Conservation (phyloP, 1,140 invertebrate genomes). For the Drosophila fuyamai region DNA sequence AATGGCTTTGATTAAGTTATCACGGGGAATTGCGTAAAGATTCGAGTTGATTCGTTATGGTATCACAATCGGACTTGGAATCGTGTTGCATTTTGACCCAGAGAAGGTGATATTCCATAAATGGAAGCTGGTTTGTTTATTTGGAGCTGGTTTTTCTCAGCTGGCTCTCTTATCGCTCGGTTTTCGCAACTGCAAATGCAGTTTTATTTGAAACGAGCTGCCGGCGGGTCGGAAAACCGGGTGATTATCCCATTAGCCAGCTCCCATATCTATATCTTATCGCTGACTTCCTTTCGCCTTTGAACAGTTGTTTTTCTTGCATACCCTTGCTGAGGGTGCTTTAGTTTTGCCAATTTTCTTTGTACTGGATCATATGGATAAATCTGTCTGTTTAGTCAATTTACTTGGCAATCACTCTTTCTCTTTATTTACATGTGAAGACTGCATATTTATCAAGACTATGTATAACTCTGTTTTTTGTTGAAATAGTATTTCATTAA, state of each 20-base stretch:
- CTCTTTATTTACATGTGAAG: too few species aligned
- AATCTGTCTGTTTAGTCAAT: too few species aligned
- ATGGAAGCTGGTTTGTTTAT: conserved; percentile 25
- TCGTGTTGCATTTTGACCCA: conserved; percentile 15
- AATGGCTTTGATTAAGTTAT: conserved; percentile 71
- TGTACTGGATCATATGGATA: too few species aligned
- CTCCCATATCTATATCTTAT: conserved; percentile 33
- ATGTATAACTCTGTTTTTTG: too few species aligned
- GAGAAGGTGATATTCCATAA: conserved; percentile 20
- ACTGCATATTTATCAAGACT: too few species aligned
- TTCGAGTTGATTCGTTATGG: conserved; percentile 22
- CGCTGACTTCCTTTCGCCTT: conserved; percentile 26
- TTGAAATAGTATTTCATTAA: too few species aligned
- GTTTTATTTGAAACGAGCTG: conserved; percentile 41
- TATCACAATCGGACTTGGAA: not conserved
- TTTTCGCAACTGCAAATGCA: conserved; percentile 28
- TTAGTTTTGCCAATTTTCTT: not conserved
- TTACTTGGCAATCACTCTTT: too few species aligned
- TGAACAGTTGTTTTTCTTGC: not conserved
- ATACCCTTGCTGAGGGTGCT: conserved; percentile 4
- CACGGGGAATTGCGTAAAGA: conserved; percentile 35
- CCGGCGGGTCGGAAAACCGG: conserved; percentile 32
- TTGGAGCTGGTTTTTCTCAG: conserved; percentile 5
- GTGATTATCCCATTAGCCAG: conserved; percentile 28
- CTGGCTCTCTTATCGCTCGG: conserved; percentile 25